These are phyloP conservation scores for Cyphomyrus plagiostoma DNA, from an alignment of 2,113 vertebrate genomes.

Conservation along the genomic window DNA sequence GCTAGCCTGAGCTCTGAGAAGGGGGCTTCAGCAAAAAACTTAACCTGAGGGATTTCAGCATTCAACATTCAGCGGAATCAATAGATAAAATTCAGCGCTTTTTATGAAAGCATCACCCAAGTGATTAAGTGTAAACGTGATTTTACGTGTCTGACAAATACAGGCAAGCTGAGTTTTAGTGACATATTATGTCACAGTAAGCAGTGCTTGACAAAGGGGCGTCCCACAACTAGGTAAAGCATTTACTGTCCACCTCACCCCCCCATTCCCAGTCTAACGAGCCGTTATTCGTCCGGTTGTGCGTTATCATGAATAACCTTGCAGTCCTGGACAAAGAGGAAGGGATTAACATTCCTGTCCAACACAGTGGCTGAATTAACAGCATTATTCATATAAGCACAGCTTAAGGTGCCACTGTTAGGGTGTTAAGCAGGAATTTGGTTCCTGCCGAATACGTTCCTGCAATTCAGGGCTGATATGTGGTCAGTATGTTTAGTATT, in stretches of 20 bases:
- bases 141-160: not conserved
- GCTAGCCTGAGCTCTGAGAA: not conserved
- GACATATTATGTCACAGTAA: not conserved
- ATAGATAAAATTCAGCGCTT: not conserved
- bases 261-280: not conserved
- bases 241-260: constrained; percentile 30
- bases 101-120: not conserved
- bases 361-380: not conserved
- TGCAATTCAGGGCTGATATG: not conserved
- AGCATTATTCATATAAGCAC: not conserved
- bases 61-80: not conserved
- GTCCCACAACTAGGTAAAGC: constrained; percentile 50
- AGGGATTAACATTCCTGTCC: not conserved
- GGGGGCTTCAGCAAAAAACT: not conserved
- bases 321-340: not conserved
- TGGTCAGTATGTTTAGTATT: not conserved
- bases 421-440: not conserved
- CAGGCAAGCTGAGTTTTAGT: not conserved
- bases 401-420: not conserved
- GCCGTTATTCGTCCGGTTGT: not conserved
- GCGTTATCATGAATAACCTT: not conserved
- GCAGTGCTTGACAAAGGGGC: constrained; percentile 22
- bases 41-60: not conserved
- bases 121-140: not conserved
- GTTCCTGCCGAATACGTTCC: not conserved